Conservation (phyloP, 2,888 invertebrate species). For the Drosophila formosana region DNA sequence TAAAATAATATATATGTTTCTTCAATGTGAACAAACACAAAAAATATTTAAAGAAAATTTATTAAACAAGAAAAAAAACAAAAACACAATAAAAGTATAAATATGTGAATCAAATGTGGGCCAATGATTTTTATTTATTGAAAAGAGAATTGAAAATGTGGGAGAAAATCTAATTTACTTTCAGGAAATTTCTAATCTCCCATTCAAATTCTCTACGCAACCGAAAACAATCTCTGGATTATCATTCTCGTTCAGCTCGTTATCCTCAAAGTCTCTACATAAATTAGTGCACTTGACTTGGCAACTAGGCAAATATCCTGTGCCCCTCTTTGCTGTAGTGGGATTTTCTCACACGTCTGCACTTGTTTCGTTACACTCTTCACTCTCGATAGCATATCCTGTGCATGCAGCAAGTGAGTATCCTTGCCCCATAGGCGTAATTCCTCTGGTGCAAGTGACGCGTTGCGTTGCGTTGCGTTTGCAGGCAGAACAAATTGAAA, state of each 20-base stretch:
- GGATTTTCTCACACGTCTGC: conserved; percentile 61
- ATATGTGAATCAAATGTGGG: conserved; percentile 66
- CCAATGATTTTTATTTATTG: neutral
- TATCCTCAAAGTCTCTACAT: conserved; percentile 25
- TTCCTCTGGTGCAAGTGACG: conserved; percentile 69
- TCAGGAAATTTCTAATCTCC: neutral
- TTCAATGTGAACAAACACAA: conserved; percentile 62
- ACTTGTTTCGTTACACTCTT: conserved; percentile 64
- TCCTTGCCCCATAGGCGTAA: conserved; percentile 52
- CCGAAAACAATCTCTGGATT: neutral
- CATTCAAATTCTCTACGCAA: neutral
- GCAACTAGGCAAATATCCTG: conserved; percentile 71
- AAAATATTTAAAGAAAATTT: conserved; percentile 51
- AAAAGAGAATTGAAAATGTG: neutral
- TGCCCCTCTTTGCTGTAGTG: conserved; percentile 21
- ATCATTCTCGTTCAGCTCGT: neutral
- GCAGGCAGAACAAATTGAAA: conserved; percentile 74
- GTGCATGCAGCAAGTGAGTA: conserved; percentile 5
- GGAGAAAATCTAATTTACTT: neutral
- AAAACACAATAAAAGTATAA: conserved; percentile 63
- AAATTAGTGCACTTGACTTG: conserved; percentile 54
- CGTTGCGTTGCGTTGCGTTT: conserved; percentile 34
- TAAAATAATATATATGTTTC: conserved; percentile 46
- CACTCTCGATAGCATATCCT: conserved; percentile 23
- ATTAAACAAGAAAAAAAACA: conserved; percentile 47